A percentile compares a stretch with the other conserved stretches of the same genome.
phyloP scores from a whole-genome alignment of 2,113 vertebrate genomes.

The Amia ocellicauda region DNA sequence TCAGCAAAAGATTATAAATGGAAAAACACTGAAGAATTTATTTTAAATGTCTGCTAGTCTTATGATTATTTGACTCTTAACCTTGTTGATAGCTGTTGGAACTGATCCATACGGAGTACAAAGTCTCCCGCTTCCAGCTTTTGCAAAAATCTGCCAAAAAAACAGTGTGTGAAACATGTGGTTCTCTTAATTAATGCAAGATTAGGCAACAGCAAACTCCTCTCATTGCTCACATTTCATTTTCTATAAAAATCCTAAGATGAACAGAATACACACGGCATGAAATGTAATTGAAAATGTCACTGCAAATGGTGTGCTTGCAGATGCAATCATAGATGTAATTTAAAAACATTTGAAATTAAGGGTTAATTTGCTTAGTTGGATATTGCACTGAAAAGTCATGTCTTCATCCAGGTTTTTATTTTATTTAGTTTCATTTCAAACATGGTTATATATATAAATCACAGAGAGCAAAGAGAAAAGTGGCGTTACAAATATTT shows the following conservation, averaged over 20 bases:
- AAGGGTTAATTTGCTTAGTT: too few relatives aligned
- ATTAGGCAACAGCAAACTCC: neutral
- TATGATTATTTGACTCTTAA: neutral
- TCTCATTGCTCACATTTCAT: slow-evolving; percentile 4
- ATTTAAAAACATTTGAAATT: too few relatives aligned
- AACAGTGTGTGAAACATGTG: slow-evolving; percentile 5
- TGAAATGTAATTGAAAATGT: neutral
- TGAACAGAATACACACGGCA: neutral
- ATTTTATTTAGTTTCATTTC: too few relatives aligned
- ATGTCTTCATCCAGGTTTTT: too few relatives aligned
- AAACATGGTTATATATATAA: too few relatives aligned
- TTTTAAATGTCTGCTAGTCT: neutral
- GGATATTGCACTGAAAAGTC: too few relatives aligned
- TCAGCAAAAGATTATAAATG: too few relatives aligned
- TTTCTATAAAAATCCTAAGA: neutral
- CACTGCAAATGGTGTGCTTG: neutral
- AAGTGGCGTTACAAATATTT: too few relatives aligned
- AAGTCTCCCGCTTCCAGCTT: neutral
- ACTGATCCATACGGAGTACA: neutral
- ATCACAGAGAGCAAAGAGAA: too few relatives aligned
- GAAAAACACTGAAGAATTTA: neutral
- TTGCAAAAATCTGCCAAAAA: neutral
- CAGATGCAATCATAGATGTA: too few relatives aligned
- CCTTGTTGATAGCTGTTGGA: neutral
- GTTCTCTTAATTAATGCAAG: slow-evolving; percentile 6